Evolutionary conservation across 2,113 vertebrate species (phyloP).

Genomic region (Leucopternis melanops): DNA sequence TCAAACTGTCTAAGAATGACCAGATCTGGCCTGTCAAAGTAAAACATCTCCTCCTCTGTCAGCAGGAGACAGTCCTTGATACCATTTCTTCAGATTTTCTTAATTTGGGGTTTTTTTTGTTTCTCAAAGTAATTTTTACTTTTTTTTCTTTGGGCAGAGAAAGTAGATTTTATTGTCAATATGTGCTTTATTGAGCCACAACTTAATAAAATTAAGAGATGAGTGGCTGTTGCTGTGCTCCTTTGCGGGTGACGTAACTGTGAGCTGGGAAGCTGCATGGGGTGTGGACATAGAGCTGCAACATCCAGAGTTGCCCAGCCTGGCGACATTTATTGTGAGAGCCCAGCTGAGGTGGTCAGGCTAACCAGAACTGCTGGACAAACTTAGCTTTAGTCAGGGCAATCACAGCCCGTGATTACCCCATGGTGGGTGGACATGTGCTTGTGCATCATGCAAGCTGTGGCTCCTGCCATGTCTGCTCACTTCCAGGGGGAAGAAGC

Average conservation of each 20-base stretch:
- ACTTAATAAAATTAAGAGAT: neutral
- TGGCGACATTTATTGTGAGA: neutral
- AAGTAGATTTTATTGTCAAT: neutral
- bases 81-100: neutral
- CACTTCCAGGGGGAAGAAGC: neutral
- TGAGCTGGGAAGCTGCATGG: neutral
- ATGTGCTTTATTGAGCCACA: neutral
- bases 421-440: rapidly evolving
- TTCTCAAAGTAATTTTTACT: neutral
- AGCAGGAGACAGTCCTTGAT: neutral
- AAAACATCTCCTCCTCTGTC: neutral
- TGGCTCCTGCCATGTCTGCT: neutral
- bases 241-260: neutral
- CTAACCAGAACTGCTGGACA: neutral
- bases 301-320: neutral
- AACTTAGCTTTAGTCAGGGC: neutral
- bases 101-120: no score
- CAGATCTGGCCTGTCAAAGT: neutral
- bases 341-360: neutral
- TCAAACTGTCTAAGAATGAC: neutral
- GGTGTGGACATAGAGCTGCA: neutral
- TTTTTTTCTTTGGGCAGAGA: neutral
- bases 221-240: neutral
- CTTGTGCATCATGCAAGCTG: rapidly evolving
- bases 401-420: rapidly evolving